These are phyloP conservation scores for Orthosia cruda DNA, from an alignment of 2,888 invertebrate genomes.

Conservation along the genomic window DNA sequence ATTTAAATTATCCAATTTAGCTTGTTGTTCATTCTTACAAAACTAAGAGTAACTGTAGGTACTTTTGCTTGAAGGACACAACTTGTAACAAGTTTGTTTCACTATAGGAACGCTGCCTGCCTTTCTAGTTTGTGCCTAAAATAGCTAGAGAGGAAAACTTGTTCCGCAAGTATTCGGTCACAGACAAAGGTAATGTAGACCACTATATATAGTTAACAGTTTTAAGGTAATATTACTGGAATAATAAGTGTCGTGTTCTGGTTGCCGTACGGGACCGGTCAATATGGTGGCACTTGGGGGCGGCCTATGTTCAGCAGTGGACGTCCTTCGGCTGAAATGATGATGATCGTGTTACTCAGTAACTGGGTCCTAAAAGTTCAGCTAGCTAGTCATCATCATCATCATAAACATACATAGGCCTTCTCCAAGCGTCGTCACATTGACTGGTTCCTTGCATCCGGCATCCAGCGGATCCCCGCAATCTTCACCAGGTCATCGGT, in stretches of 20 bases:
- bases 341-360: background rate
- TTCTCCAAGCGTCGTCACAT: too few relatives aligned
- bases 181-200: background rate
- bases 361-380: background rate
- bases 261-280: too few relatives aligned
- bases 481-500: too few relatives aligned
- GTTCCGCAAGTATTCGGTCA: constrained; percentile 29
- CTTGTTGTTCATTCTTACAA: background rate
- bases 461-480: too few relatives aligned
- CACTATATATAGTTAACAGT: constrained; percentile 1
- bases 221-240: background rate
- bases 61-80: constrained; percentile 37
- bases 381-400: too few relatives aligned
- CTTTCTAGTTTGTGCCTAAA: constrained; percentile 42
- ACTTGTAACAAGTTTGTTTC: constrained; percentile 36
- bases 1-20: background rate
- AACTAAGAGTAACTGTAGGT: background rate
- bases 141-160: constrained; percentile 31
- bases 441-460: too few relatives aligned
- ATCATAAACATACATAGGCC: too few relatives aligned
- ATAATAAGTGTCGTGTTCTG: background rate
- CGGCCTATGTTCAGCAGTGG: too few relatives aligned
- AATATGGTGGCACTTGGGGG: too few relatives aligned
- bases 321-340: too few relatives aligned
- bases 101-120: constrained; percentile 26